These are phyloP conservation scores for Sebastes trivittatus DNA, from an alignment of 2,797 vertebrate genomes.

Conservation along the genomic window DNA sequence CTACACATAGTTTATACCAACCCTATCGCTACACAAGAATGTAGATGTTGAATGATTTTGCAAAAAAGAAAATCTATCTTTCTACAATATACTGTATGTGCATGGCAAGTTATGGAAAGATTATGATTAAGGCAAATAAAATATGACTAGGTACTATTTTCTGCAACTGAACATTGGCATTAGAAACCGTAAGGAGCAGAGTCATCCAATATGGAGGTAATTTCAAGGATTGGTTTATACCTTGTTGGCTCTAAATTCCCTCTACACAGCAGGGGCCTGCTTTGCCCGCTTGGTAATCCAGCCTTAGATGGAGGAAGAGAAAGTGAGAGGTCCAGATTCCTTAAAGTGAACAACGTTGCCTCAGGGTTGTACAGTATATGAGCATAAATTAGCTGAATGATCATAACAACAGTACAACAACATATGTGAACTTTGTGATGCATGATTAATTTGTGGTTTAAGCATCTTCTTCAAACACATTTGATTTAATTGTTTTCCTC, in stretches of 20 bases:
- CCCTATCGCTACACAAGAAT: not conserved
- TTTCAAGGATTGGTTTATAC: not conserved
- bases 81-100: not conserved
- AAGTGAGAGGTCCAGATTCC: not conserved
- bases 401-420: conserved; percentile 7
- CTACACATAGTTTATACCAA: not conserved
- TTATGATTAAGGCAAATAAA: not conserved
- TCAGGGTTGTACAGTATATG: not conserved
- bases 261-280: not conserved
- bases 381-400: conserved; percentile 12
- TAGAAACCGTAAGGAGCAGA: not conserved
- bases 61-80: not conserved
- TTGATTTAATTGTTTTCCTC: conserved; percentile 28
- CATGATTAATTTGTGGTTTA: conserved; percentile 17
- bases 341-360: not conserved
- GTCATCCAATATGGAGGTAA: not conserved
- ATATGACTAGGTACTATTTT: not conserved
- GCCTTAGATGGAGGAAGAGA: not conserved
- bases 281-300: not conserved
- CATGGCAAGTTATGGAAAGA: not conserved
- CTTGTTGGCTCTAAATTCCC: not conserved
- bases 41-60: not conserved
- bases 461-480: conserved; percentile 12
- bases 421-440: conserved; percentile 33
- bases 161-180: not conserved